phyloP scores from a whole-genome alignment of 2,888 invertebrate genomes.

The Pandemis corylana region DNA sequence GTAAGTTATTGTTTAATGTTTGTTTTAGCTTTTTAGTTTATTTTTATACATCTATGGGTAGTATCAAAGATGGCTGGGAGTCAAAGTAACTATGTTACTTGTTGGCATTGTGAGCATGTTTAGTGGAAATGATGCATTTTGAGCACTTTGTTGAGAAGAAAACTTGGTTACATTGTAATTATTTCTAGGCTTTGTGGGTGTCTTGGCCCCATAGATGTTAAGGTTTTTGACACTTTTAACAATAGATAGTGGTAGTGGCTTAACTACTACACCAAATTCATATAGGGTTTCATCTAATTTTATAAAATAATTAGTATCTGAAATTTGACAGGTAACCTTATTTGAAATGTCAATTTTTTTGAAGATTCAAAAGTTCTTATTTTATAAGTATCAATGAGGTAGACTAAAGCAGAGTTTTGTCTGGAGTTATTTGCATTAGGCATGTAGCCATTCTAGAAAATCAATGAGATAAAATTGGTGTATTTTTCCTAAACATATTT shows the following conservation, averaged over 20 bases:
- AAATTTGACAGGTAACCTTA: constrained; percentile 43
- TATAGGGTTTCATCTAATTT: constrained; percentile 22
- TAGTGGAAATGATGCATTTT: constrained; percentile 38
- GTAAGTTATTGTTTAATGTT: constrained; percentile 85
- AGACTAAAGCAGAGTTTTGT: not conserved
- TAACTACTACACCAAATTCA: constrained; percentile 8
- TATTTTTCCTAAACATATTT: not conserved
- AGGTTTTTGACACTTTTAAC: constrained; percentile 46
- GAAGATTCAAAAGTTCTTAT: constrained; percentile 16
- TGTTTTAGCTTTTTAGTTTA: constrained; percentile 64
- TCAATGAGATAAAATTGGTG: not conserved
- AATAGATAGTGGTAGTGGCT: constrained; percentile 27
- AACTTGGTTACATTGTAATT: constrained; percentile 26
- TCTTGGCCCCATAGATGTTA: constrained; percentile 57
- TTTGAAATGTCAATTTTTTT: constrained; percentile 36
- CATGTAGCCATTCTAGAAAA: not conserved
- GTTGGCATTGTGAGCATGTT: constrained; percentile 44
- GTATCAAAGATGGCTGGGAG: constrained; percentile 78
- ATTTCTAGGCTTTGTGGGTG: constrained; percentile 42
- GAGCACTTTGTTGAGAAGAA: constrained; percentile 16
- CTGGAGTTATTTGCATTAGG: not conserved
- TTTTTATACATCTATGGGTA: constrained; percentile 71
- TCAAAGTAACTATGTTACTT: constrained; percentile 51
- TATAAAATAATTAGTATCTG: constrained; percentile 33
- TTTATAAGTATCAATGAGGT: constrained; percentile 2